Evolutionary conservation across 2,888 invertebrate species (phyloP).

Genomic region (Acanthoscelides obtectus): DNA sequence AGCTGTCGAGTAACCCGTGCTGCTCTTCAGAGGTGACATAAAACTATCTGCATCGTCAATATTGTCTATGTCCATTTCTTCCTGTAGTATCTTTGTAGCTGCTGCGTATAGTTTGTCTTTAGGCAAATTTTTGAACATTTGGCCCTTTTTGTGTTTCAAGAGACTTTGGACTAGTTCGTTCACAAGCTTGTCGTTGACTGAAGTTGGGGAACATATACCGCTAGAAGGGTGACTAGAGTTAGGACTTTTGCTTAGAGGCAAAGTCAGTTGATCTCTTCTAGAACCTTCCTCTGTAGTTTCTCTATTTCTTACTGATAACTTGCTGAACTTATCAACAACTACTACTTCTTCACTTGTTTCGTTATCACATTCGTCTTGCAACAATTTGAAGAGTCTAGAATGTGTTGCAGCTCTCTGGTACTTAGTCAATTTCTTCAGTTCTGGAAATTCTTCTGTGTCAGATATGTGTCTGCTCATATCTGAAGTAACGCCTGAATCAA

Average conservation of each 20-base stretch:
- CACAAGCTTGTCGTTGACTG: slow-evolving; percentile 53
- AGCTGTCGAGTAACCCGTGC: slow-evolving; percentile 49
- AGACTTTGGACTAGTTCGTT: slow-evolving; percentile 57
- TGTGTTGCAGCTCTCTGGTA: slow-evolving; percentile 70
- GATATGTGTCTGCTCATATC: slow-evolving; percentile 66
- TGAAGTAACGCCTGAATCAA: slow-evolving; percentile 66
- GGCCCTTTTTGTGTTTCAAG: slow-evolving; percentile 53
- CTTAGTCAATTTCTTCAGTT: slow-evolving; percentile 54
- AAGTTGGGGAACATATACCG: slow-evolving; percentile 51
- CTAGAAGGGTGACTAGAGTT: slow-evolving; percentile 53
- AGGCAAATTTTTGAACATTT: slow-evolving; percentile 52
- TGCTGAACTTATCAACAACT: slow-evolving; percentile 18
- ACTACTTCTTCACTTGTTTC: slow-evolving; percentile 36
- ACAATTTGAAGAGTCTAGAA: slow-evolving; percentile 62
- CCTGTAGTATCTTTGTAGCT: slow-evolving; percentile 54
- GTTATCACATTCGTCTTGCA: slow-evolving; percentile 57
- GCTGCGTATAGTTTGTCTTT: slow-evolving; percentile 57
- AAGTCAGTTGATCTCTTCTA: slow-evolving; percentile 50
- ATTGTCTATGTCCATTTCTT: slow-evolving; percentile 50
- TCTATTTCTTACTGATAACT: slow-evolving; percentile 20
- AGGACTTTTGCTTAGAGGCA: slow-evolving; percentile 46
- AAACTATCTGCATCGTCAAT: slow-evolving; percentile 42
- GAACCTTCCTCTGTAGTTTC: slow-evolving; percentile 42
- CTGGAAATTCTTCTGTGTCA: slow-evolving; percentile 61
- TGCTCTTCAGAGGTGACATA: slow-evolving; percentile 38